phyloP scores from a whole-genome alignment of 1,140 invertebrate species.

The Orius insidiosus region DNA sequence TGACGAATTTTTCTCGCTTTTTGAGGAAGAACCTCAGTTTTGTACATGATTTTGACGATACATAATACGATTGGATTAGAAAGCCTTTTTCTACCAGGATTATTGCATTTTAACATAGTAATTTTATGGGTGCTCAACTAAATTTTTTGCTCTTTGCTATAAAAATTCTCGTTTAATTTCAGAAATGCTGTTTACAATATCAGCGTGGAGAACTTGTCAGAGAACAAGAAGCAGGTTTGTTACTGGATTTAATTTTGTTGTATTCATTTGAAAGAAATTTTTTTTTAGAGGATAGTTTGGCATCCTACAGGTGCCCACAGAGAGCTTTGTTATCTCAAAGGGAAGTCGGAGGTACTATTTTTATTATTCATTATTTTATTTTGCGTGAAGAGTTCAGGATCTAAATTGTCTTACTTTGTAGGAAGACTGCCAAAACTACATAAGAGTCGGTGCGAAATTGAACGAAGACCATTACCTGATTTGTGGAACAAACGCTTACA shows the following conservation, averaged over 20 bases:
- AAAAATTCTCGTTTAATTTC: slow-evolving; percentile 23
- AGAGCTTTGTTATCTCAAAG: slow-evolving; percentile 72
- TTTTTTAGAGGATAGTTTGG: slow-evolving; percentile 65
- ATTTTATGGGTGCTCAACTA: too few species aligned
- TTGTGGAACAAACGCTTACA: slow-evolving; percentile 94
- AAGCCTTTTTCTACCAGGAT: too few species aligned
- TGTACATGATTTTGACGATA: too few species aligned
- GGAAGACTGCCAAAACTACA: slow-evolving; percentile 89
- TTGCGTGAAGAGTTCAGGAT: too few species aligned
- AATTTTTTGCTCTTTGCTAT: not conserved
- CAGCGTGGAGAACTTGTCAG: slow-evolving; percentile 48
- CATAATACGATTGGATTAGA: too few species aligned
- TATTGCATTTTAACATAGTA: too few species aligned
- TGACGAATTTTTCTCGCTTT: too few species aligned
- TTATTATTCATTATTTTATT: slow-evolving; percentile 22
- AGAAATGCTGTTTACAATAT: slow-evolving; percentile 69
- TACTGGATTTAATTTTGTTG: not conserved
- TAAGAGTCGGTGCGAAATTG: slow-evolving; percentile 64
- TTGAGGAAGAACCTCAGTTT: too few species aligned
- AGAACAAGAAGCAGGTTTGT: slow-evolving; percentile 34
- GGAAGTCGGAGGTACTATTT: slow-evolving; percentile 47
- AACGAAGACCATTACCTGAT: slow-evolving; percentile 59
- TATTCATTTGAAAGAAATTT: slow-evolving; percentile 37
- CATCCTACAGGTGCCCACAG: slow-evolving; percentile 60
- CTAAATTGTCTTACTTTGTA: slow-evolving; percentile 25